Evolutionary conservation across 2,113 vertebrate genomes (phyloP).

Genomic region (Gymnarchus niloticus): DNA sequence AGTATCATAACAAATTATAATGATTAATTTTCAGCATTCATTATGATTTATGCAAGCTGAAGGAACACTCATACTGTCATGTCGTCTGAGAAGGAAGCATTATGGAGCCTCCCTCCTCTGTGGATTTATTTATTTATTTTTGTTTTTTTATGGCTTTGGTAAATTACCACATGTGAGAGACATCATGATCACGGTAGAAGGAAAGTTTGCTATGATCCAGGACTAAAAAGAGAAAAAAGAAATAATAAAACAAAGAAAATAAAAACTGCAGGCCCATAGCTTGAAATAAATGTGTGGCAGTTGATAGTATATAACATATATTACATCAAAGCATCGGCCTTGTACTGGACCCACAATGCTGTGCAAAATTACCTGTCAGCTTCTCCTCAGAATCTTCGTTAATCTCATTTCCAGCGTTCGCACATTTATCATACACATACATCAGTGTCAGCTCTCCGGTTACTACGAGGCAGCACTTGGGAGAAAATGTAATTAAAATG

Average conservation of each 20-base stretch:
- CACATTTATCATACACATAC: constrained; percentile 99
- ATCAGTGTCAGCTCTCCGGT: constrained; percentile 99
- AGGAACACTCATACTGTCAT: not conserved
- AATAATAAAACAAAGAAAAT: constrained; percentile 13
- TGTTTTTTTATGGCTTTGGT: not conserved
- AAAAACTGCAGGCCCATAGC: not conserved
- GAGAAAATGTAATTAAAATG: constrained; percentile 99
- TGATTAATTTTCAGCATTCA: not conserved
- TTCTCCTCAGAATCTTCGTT: constrained; percentile 99
- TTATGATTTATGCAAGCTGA: not conserved
- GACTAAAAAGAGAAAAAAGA: not conserved
- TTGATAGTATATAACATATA: constrained; percentile 71
- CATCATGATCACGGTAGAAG: not conserved
- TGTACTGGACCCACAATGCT: constrained; percentile 91
- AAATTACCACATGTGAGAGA: not conserved
- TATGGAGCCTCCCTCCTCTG: not conserved
- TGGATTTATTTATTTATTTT: no score
- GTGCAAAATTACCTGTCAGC: constrained; percentile 99
- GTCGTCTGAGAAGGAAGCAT: not conserved
- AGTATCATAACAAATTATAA: not conserved
- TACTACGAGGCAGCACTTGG: constrained; percentile 94
- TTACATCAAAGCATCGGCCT: constrained; percentile 89
- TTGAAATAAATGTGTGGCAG: constrained; percentile 20
- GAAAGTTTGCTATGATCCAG: not conserved
- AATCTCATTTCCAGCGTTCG: constrained; percentile 99